A percentile compares a stretch with the other conserved stretches of the same genome.
phyloP scores from a whole-genome alignment of 2,797 vertebrate species.

The Arremon aurantiirostris region DNA sequence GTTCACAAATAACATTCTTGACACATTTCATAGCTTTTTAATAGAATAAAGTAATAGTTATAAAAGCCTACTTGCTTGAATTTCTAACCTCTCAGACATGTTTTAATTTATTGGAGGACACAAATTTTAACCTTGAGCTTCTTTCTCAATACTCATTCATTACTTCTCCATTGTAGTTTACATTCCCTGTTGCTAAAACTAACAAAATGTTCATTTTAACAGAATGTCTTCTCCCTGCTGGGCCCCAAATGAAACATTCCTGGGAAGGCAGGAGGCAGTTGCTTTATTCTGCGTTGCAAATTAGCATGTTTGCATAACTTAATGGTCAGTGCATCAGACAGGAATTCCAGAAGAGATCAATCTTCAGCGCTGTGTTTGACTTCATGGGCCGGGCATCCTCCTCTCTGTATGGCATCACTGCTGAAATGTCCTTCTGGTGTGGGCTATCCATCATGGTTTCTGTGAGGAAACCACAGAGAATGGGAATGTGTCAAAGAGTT shows the following conservation, averaged over 20 bases:
- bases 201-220: conserved; percentile 46
- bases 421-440: neutral
- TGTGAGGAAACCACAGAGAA: conserved; percentile 45
- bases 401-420: neutral
- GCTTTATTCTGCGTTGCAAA: neutral
- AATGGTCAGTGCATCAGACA: conserved; percentile 38
- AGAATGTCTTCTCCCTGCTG: conserved; percentile 33
- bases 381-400: neutral
- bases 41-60: neutral
- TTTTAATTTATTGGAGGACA: conserved; percentile 9
- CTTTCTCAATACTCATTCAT: conserved; percentile 29
- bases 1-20: neutral
- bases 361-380: neutral
- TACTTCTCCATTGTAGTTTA: conserved; percentile 48
- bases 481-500: neutral
- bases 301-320: conserved; percentile 68
- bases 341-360: conserved; percentile 48
- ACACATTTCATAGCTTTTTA: neutral
- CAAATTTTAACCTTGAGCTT: conserved; percentile 36
- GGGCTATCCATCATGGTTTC: conserved; percentile 31
- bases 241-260: conserved; percentile 56
- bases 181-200: conserved; percentile 49
- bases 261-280: conserved; percentile 46
- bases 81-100: neutral
- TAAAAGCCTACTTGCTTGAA: neutral